phyloP scores from a whole-genome alignment of 2,797 vertebrate species.

The Selene dorsalis region DNA sequence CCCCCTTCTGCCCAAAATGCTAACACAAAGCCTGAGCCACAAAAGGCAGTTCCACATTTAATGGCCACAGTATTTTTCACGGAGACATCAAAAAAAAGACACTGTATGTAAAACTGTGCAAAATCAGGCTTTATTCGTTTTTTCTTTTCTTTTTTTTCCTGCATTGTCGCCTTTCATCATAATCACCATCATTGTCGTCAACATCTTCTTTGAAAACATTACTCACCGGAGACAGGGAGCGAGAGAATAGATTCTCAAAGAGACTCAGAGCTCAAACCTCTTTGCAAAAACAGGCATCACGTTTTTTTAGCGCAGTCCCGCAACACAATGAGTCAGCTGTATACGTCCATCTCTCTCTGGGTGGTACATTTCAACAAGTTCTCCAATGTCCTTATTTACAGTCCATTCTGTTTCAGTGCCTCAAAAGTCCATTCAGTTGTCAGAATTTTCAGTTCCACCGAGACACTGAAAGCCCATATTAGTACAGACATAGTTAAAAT shows the following conservation, averaged over 20 bases:
- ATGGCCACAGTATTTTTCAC: slow-evolving; percentile 23
- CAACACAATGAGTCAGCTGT: slow-evolving; percentile 49
- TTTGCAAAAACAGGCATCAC: slow-evolving; percentile 63
- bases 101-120: slow-evolving; percentile 84
- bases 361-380: slow-evolving; percentile 58
- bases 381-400: slow-evolving; percentile 71
- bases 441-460: slow-evolving; percentile 47
- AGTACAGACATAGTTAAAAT: slow-evolving; percentile 57
- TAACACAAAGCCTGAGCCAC: slow-evolving; percentile 16
- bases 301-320: slow-evolving; percentile 56
- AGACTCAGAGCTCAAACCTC: slow-evolving; percentile 55
- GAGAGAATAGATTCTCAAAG: slow-evolving; percentile 61
- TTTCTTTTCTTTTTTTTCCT: slow-evolving; percentile 56
- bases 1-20: slow-evolving; percentile 68
- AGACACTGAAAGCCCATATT: slow-evolving; percentile 56
- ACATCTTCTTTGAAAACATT: slow-evolving; percentile 68
- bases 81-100: slow-evolving; percentile 57
- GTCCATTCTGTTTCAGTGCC: slow-evolving; percentile 37
- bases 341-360: slow-evolving; percentile 58
- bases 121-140: slow-evolving; percentile 84
- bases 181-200: slow-evolving; percentile 69
- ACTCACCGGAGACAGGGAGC: slow-evolving; percentile 63
- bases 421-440: slow-evolving; percentile 56
- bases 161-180: slow-evolving; percentile 62
- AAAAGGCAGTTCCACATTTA: slow-evolving; percentile 2